These are phyloP conservation scores for Adelphocoris suturalis DNA, from an alignment of 2,888 invertebrate species.

Conservation along the genomic window DNA sequence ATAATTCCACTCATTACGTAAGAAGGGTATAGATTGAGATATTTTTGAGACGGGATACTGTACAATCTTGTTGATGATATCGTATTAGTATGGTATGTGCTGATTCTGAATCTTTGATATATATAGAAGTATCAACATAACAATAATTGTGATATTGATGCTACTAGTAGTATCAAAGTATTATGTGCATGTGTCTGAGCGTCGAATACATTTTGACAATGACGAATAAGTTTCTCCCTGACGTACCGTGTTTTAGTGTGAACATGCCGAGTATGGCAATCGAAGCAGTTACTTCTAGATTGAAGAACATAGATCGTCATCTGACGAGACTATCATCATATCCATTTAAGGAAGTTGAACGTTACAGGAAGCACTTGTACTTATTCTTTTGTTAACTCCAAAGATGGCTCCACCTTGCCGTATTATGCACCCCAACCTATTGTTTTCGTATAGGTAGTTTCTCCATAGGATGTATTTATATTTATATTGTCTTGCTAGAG, in stretches of 20 bases:
- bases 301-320: constrained; percentile 15
- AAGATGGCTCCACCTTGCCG: constrained; percentile 27
- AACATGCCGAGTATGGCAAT: not conserved
- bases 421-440: constrained; percentile 28
- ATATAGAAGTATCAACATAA: not conserved
- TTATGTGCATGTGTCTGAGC: no score
- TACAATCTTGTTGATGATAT: no score
- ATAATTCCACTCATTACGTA: not conserved
- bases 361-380: constrained; percentile 6
- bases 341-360: not conserved
- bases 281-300: not conserved
- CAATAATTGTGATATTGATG: no score
- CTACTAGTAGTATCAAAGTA: no score
- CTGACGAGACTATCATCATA: constrained; percentile 1
- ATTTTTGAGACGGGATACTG: not conserved
- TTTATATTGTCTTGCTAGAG: not conserved
- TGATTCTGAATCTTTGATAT: no score
- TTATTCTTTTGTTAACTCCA: constrained; percentile 46
- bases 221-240: no score
- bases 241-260: no score
- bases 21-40: not conserved
- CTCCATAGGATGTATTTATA: constrained; percentile 55
- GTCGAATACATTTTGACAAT: no score
- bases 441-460: constrained; percentile 7
- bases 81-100: no score